These are phyloP conservation scores for Priocnemis perturbator DNA, from an alignment of 2,888 invertebrate species.

Conservation along the genomic window DNA sequence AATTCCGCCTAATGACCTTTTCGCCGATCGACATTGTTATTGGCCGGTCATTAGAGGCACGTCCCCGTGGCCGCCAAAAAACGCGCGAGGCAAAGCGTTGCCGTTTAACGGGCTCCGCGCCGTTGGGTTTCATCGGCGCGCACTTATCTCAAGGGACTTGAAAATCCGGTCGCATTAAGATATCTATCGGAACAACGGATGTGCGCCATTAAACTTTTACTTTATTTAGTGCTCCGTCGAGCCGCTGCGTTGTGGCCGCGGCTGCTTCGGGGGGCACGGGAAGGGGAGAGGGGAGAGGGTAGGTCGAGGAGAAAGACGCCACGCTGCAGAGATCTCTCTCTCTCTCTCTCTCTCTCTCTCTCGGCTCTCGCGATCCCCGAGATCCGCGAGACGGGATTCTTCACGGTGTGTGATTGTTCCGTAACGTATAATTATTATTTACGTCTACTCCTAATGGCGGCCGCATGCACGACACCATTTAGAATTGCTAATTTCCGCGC, in stretches of 20 bases:
- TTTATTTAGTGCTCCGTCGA: slow-evolving; percentile 68
- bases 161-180: slow-evolving; percentile 75
- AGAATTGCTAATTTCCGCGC: slow-evolving; percentile 65
- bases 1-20: slow-evolving; percentile 56
- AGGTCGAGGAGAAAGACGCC: not conserved
- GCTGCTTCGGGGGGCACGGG: slow-evolving; percentile 15
- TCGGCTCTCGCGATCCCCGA: not conserved
- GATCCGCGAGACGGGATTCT: slow-evolving; percentile 25
- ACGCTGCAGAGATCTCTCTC: slow-evolving; percentile 12
- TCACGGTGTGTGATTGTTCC: slow-evolving; percentile 55
- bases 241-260: slow-evolving; percentile 33
- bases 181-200: slow-evolving; percentile 74
- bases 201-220: slow-evolving; percentile 73
- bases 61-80: slow-evolving; percentile 43
- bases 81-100: slow-evolving; percentile 33
- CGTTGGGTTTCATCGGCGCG: slow-evolving; percentile 58
- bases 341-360: not conserved
- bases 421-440: slow-evolving; percentile 66
- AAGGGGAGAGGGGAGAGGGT: not conserved
- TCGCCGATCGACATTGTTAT: slow-evolving; percentile 62
- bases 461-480: slow-evolving; percentile 51
- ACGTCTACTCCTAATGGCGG: slow-evolving; percentile 59
- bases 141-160: slow-evolving; percentile 70
- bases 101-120: slow-evolving; percentile 56
- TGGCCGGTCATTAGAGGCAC: slow-evolving; percentile 55